Evolutionary conservation across 2,113 vertebrate species (phyloP).

Genomic region (Lipophrys pholis): DNA sequence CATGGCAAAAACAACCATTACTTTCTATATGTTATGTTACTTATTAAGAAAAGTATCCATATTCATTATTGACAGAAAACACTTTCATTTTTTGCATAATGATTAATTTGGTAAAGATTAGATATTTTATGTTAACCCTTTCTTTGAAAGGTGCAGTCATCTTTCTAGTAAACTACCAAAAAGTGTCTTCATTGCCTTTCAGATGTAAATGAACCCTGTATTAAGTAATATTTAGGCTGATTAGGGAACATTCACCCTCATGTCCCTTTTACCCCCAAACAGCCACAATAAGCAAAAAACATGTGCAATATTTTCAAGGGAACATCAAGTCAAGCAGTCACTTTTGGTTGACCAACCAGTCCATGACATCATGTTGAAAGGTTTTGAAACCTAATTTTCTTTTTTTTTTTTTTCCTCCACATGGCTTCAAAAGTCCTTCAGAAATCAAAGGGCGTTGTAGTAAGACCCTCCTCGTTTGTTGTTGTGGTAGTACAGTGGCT

Average conservation of each 20-base stretch:
- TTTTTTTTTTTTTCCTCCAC: constrained; percentile 25
- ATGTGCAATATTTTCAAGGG: constrained; percentile 52
- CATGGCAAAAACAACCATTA: neutral
- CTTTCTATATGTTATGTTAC: neutral
- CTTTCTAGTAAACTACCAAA: constrained; percentile 25
- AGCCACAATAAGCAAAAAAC: constrained; percentile 34
- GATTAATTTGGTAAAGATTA: constrained; percentile 55
- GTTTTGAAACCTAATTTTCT: constrained; percentile 41
- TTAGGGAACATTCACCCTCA: constrained; percentile 53
- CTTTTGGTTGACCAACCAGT: constrained; percentile 64
- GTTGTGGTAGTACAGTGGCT: constrained; percentile 53
- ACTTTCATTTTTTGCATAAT: constrained; percentile 76
- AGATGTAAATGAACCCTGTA: constrained; percentile 66
- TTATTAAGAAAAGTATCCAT: constrained; percentile 38
- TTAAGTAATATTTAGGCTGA: constrained; percentile 52
- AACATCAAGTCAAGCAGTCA: constrained; percentile 54
- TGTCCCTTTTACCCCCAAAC: constrained; percentile 9
- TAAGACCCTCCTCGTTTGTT: constrained; percentile 40
- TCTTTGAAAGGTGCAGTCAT: constrained; percentile 23
- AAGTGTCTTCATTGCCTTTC: constrained; percentile 7
- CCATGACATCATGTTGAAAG: constrained; percentile 76
- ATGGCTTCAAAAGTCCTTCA: constrained; percentile 76
- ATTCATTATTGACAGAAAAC: constrained; percentile 48
- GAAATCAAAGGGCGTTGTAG: constrained; percentile 40
- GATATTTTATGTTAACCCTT: constrained; percentile 37